Conservation (phyloP, 1,140 invertebrate species). For the Leptinotarsa defecta region DNA sequence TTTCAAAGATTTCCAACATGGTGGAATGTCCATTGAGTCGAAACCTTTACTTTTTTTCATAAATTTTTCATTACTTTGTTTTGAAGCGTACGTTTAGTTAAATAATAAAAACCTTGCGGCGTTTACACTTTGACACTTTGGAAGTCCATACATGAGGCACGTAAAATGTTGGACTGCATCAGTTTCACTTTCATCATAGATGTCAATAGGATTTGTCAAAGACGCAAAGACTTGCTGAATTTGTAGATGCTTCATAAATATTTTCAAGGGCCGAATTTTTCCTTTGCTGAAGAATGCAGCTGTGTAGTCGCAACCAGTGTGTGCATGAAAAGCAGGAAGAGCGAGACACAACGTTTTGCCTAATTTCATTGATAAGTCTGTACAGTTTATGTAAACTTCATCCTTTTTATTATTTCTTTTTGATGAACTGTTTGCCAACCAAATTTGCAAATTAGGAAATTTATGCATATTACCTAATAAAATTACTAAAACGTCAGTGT, state of each 20-base stretch:
- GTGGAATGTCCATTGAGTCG: constrained; percentile 42
- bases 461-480: constrained; percentile 51
- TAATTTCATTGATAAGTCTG: constrained; percentile 27
- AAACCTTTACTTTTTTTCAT: constrained; percentile 39
- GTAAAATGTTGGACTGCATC: constrained; percentile 37
- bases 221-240: constrained; percentile 49
- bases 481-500: constrained; percentile 52
- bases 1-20: constrained; percentile 37
- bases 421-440: constrained; percentile 39
- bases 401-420: constrained; percentile 36
- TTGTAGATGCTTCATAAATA: constrained; percentile 40
- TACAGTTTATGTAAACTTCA: constrained; percentile 42
- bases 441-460: constrained; percentile 44
- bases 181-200: constrained; percentile 42
- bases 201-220: constrained; percentile 25
- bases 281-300: constrained; percentile 14
- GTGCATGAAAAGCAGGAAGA: constrained; percentile 10
- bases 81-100: constrained; percentile 41
- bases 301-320: constrained; percentile 11
- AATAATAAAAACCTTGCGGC: constrained; percentile 45
- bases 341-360: not conserved
- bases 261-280: not conserved
- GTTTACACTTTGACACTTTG: constrained; percentile 44
- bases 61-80: constrained; percentile 39
- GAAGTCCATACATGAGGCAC: constrained; percentile 44